These are phyloP conservation scores for Drosophila ambigua DNA, from an alignment of 1,140 invertebrate genomes.

Conservation along the genomic window DNA sequence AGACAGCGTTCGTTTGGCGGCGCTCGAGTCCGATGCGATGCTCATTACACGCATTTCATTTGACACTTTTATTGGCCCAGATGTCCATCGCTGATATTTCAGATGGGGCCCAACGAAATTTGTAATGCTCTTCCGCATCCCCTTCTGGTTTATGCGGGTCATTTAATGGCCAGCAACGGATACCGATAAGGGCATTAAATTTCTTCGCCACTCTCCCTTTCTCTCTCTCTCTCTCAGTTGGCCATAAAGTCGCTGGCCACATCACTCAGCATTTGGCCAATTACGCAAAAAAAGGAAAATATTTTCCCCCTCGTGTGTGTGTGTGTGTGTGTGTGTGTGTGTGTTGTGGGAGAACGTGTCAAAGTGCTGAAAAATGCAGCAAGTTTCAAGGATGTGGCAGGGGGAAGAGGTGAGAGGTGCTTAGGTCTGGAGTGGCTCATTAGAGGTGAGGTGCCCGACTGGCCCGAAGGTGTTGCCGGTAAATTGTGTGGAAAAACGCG, in stretches of 20 bases:
- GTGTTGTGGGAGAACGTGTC: conserved; percentile 70
- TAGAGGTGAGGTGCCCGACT: conserved; percentile 55
- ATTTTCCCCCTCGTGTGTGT: conserved; percentile 9
- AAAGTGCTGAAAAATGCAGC: conserved; percentile 75
- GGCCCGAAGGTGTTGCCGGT: conserved; percentile 57
- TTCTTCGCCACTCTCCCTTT: conserved; percentile 29
- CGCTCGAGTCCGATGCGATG: conserved; percentile 27
- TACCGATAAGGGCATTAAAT: conserved; percentile 79
- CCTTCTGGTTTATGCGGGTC: conserved; percentile 66
- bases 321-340: no score
- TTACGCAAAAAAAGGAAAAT: conserved; percentile 70
- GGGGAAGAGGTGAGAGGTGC: background rate
- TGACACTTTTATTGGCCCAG: conserved; percentile 77
- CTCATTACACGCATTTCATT: conserved; percentile 78
- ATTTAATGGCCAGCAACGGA: conserved; percentile 71
- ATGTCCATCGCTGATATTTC: conserved; percentile 57
- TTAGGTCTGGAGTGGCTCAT: conserved; percentile 64
- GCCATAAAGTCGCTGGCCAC: conserved; percentile 64
- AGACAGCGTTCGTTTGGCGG: conserved; percentile 11
- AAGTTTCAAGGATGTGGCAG: conserved; percentile 22
- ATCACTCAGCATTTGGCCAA: conserved; percentile 74
- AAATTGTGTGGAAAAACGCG: conserved; percentile 73
- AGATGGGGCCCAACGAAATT: conserved; percentile 53
- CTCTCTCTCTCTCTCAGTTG: background rate
- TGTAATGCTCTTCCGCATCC: conserved; percentile 31